Evolutionary conservation across 2,113 vertebrate species (phyloP).

Genomic region (Silurus glanis): DNA sequence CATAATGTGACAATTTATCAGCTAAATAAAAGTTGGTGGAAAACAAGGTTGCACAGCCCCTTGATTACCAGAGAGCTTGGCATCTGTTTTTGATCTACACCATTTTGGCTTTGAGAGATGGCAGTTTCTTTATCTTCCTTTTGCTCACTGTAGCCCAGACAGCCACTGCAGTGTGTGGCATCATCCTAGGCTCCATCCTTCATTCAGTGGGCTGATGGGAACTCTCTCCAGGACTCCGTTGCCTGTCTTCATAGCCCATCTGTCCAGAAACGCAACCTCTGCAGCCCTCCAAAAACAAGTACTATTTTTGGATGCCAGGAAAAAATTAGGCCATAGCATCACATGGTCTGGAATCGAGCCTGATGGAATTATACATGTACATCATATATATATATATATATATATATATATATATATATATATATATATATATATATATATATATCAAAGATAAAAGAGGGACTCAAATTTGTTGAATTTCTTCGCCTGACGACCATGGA

Average conservation of each 20-base stretch:
- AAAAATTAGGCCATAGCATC: constrained; percentile 33
- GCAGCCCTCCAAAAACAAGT: constrained; percentile 53
- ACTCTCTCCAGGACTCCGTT: constrained; percentile 71
- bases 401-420: background rate
- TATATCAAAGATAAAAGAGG: background rate
- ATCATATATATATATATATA: background rate
- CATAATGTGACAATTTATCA: constrained; percentile 41
- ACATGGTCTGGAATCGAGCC: constrained; percentile 13
- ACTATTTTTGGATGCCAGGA: constrained; percentile 49
- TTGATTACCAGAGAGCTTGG: constrained; percentile 49
- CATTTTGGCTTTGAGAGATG: constrained; percentile 30
- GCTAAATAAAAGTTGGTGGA: constrained; percentile 41
- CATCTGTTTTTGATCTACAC: constrained; percentile 40
- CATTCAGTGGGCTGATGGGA: constrained; percentile 73
- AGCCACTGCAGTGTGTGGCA: constrained; percentile 70
- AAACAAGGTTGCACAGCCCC: constrained; percentile 32
- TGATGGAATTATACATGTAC: background rate
- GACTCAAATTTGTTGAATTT: background rate
- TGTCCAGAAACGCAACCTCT: constrained; percentile 73
- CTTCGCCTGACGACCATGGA: background rate
- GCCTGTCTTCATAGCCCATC: constrained; percentile 78
- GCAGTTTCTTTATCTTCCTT: constrained; percentile 35
- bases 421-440: background rate
- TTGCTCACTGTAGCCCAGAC: constrained; percentile 54
- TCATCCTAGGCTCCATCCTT: constrained; percentile 73